Evolutionary conservation across 2,797 vertebrate species (phyloP).

Genomic region (Danionella dracula): DNA sequence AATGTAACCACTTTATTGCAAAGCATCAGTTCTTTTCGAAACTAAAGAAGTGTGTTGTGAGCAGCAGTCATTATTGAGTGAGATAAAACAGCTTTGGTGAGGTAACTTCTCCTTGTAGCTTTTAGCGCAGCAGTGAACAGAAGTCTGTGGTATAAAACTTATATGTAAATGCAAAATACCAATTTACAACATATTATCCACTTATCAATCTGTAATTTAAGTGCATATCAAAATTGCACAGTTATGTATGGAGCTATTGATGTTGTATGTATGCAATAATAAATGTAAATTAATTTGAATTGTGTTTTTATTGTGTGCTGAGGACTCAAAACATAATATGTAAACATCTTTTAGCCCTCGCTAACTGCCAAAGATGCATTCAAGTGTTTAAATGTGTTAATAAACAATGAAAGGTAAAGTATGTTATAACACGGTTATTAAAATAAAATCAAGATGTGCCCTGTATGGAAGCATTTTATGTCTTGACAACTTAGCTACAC

Average conservation of each 20-base stretch:
- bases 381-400: too few species aligned
- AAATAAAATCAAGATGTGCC: too few species aligned
- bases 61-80: slow-evolving; percentile 58
- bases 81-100: slow-evolving; percentile 64
- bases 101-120: slow-evolving; percentile 63
- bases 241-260: slow-evolving; percentile 77
- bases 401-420: too few species aligned
- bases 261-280: slow-evolving; percentile 87
- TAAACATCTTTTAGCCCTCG: too few species aligned
- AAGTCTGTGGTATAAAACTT: slow-evolving; percentile 66
- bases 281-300: slow-evolving; percentile 61
- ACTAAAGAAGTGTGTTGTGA: slow-evolving; percentile 53
- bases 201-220: slow-evolving; percentile 69
- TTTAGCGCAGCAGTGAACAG: slow-evolving; percentile 65
- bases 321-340: too few species aligned
- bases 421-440: too few species aligned
- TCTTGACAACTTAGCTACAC: too few species aligned
- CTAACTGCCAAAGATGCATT: too few species aligned
- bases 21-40: slow-evolving; percentile 61
- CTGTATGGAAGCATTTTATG: too few species aligned
- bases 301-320: background rate
- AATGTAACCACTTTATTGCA: slow-evolving; percentile 50
- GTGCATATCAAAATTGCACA: slow-evolving; percentile 72
- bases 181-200: slow-evolving; percentile 59
- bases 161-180: slow-evolving; percentile 63